Evolutionary conservation across 53 echinoderm and acorn worm genomes (phyloP).

Genomic region (Zoroaster sp.): DNA sequence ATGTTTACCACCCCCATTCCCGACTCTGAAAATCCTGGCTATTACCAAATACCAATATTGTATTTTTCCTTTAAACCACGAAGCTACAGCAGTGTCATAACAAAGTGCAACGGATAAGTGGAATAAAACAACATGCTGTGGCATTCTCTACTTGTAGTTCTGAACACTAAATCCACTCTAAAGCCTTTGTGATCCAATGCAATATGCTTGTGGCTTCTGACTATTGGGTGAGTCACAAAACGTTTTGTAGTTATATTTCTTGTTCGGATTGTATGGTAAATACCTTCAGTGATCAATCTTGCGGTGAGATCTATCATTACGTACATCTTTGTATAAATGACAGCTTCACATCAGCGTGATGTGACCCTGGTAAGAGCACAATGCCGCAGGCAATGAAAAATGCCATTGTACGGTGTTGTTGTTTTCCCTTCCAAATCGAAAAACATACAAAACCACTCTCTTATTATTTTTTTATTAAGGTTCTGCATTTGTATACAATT

Average conservation of each 20-base stretch:
- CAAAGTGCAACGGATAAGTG: too few relatives aligned
- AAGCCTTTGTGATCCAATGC: too few relatives aligned
- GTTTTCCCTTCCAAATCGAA: neutral
- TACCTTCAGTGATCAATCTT: slow-evolving; percentile 8
- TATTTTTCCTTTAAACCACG: too few relatives aligned
- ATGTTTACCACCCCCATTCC: too few relatives aligned
- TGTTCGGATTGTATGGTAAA: neutral
- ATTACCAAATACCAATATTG: too few relatives aligned
- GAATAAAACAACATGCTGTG: too few relatives aligned
- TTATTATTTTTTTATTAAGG: too few relatives aligned
- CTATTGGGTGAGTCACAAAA: slow-evolving; percentile 13
- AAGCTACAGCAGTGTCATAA: too few relatives aligned
- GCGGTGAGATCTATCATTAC: slow-evolving; percentile 25
- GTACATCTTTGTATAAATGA: slow-evolving; percentile 8
- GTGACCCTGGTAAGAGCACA: neutral
- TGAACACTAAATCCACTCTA: too few relatives aligned
- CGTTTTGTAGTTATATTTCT: neutral
- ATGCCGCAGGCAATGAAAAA: neutral
- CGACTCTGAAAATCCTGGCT: too few relatives aligned
- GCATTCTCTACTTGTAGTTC: too few relatives aligned
- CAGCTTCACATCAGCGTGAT: slow-evolving; percentile 6
- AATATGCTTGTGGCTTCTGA: neutral
- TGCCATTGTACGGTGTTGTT: neutral
- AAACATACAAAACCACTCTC: neutral
- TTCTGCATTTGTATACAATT: too few relatives aligned